Percentiles rank a stretch among this genome's conserved stretches.
These are phyloP conservation scores for Toxotes lorentzi DNA, from an alignment of 2,797 vertebrate species.

Conservation along the genomic window DNA sequence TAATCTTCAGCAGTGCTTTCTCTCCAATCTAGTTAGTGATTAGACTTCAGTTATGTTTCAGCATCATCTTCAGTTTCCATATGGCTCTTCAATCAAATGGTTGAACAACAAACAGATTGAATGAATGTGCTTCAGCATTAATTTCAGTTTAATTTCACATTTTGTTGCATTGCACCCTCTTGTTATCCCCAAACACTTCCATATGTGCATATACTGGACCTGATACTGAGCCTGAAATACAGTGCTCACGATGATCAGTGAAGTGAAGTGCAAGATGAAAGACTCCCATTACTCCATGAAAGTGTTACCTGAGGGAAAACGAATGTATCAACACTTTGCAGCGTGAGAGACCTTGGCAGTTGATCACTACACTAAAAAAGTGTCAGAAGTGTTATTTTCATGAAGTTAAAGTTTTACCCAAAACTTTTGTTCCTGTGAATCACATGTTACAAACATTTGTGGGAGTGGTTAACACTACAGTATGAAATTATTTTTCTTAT, in stretches of 20 bases:
- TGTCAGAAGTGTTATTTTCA: slow-evolving; percentile 1
- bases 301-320: slow-evolving; percentile 19
- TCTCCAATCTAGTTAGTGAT: background rate
- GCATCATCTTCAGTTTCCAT: background rate
- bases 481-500: background rate
- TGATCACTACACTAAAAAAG: background rate
- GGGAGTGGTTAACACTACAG: background rate
- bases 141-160: background rate
- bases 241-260: background rate
- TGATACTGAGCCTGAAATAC: background rate
- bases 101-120: background rate
- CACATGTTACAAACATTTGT: background rate
- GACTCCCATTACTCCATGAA: slow-evolving; percentile 16
- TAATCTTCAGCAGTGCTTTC: background rate
- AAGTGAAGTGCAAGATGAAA: slow-evolving; percentile 38
- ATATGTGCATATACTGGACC: background rate
- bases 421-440: slow-evolving; percentile 19
- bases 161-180: background rate
- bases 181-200: background rate
- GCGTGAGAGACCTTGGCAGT: background rate
- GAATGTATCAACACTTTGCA: slow-evolving; percentile 19
- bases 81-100: background rate
- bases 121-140: background rate
- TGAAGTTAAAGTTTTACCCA: background rate
- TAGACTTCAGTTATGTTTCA: background rate